Conservation (phyloP, 2,888 invertebrate species). For the Seladonia tumulorum region DNA sequence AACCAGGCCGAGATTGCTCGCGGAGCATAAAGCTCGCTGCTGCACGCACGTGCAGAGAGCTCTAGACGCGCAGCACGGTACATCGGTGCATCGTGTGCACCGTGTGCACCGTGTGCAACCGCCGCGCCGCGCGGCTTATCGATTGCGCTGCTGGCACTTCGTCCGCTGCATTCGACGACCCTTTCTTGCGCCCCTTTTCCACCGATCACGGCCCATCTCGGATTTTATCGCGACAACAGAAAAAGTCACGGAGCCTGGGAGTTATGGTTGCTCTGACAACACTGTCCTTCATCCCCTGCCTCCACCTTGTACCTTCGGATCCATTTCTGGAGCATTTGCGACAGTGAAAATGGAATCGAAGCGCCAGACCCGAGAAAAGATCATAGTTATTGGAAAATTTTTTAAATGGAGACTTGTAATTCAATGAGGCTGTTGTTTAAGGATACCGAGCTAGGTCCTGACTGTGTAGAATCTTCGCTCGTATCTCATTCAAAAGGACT, state of each 20-base stretch:
- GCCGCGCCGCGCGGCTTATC: slow-evolving; percentile 60
- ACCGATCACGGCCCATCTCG: slow-evolving; percentile 27
- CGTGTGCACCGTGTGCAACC: slow-evolving; percentile 18
- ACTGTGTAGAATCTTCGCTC: not conserved
- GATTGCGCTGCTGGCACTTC: slow-evolving; percentile 65
- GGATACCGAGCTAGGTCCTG: not conserved
- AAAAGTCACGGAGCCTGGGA: not conserved
- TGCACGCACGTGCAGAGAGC: slow-evolving; percentile 39
- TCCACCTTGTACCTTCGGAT: not conserved
- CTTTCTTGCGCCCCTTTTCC: slow-evolving; percentile 40
- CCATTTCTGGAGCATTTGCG: not conserved
- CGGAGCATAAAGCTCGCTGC: slow-evolving; percentile 48
- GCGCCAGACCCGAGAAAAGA: not conserved
- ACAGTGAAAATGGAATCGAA: not conserved
- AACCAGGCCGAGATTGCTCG: slow-evolving; percentile 54
- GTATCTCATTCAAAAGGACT: not conserved
- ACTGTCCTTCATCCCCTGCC: not conserved
- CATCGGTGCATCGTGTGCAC: slow-evolving; percentile 19
- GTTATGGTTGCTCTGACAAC: not conserved
- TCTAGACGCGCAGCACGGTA: slow-evolving; percentile 16
- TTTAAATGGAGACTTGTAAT: not conserved
- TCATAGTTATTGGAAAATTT: not conserved
- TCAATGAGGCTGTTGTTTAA: not conserved
- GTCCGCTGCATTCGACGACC: slow-evolving; percentile 20
- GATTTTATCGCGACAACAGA: slow-evolving; percentile 29